Conservation (phyloP, 1,140 invertebrate species). For the Papilio glaucus region DNA sequence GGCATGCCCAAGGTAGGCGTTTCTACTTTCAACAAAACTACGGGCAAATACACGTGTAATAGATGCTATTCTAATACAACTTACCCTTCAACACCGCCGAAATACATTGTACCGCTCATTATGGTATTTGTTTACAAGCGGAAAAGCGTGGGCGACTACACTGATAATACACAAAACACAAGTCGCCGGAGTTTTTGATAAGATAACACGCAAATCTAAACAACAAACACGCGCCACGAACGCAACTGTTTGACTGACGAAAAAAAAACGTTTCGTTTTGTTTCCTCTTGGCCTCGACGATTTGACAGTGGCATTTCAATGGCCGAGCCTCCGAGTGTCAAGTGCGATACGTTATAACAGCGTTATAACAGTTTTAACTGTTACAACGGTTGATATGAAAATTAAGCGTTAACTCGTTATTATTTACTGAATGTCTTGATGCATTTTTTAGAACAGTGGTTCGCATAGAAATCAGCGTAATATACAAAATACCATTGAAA, state of each 20-base stretch:
- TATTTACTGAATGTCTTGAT: background rate
- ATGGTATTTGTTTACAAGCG: conserved; percentile 44
- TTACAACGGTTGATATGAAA: background rate
- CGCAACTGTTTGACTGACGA: conserved; percentile 31
- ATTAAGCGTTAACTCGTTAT: background rate
- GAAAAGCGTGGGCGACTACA: conserved; percentile 42
- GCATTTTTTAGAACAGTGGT: too few relatives aligned
- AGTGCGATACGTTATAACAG: conserved; percentile 24
- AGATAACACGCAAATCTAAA: conserved; percentile 8
- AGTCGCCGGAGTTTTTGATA: conserved; percentile 31
- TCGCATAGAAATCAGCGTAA: too few relatives aligned
- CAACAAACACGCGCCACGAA: conserved; percentile 29
- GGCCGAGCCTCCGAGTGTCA: conserved; percentile 29
- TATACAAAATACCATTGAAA: too few relatives aligned
- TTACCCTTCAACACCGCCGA: conserved; percentile 76
- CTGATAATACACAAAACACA: conserved; percentile 44
- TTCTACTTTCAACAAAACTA: conserved; percentile 68
- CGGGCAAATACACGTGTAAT: conserved; percentile 34
- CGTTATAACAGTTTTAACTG: background rate
- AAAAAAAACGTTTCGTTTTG: conserved; percentile 2
- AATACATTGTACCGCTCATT: conserved; percentile 62
- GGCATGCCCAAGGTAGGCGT: conserved; percentile 67
- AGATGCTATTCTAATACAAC: conserved; percentile 43
- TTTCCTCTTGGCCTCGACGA: background rate
- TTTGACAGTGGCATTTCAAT: conserved; percentile 26